Percentiles rank a stretch among this genome's conserved stretches.
Conservation (phyloP, 2,888 invertebrate genomes). For the Holacanthella duospinosa region DNA sequence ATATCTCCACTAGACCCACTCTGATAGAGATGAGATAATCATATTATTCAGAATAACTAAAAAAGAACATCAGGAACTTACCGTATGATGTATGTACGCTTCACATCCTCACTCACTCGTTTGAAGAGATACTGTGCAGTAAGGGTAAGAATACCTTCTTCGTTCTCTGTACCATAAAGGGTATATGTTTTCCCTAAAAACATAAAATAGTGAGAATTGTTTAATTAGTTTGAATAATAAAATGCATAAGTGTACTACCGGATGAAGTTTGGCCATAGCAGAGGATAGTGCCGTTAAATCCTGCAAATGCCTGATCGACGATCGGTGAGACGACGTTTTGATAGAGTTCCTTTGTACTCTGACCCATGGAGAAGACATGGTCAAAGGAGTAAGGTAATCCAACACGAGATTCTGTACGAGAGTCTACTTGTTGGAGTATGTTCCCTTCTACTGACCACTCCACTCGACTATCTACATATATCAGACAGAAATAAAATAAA, state of each 20-base stretch:
- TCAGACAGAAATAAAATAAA: not conserved
- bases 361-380: constrained; percentile 56
- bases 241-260: constrained; percentile 44
- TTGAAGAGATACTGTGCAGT: constrained; percentile 62
- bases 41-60: not conserved
- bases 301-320: constrained; percentile 58
- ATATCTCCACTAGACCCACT: constrained; percentile 77
- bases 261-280: constrained; percentile 87
- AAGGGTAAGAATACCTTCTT: constrained; percentile 64
- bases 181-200: constrained; percentile 59
- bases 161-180: constrained; percentile 60
- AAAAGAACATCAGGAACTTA: constrained; percentile 5
- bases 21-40: constrained; percentile 44
- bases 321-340: constrained; percentile 58
- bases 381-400: constrained; percentile 48
- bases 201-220: not conserved
- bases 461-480: not conserved
- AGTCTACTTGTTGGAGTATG: constrained; percentile 51
- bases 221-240: not conserved
- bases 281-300: constrained; percentile 78
- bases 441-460: constrained; percentile 49
- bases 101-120: constrained; percentile 40
- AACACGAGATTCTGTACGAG: constrained; percentile 41
- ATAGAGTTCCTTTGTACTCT: constrained; percentile 55
- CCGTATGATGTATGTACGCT: constrained; percentile 20